phyloP scores from a whole-genome alignment of 2,797 vertebrate genomes.

The Acrossocheilus wenchowensis region DNA sequence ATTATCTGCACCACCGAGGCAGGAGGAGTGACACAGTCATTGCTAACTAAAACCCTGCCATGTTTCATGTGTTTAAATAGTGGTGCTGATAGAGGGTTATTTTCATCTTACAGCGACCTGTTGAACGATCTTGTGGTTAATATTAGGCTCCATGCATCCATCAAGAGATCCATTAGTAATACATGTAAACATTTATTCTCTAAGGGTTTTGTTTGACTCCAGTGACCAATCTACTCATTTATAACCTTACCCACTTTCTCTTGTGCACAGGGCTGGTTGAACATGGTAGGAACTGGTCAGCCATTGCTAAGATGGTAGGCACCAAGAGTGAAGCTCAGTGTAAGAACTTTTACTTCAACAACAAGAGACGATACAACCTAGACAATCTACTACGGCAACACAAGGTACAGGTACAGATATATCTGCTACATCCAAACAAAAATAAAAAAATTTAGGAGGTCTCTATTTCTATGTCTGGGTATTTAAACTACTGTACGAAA shows the following conservation, averaged over 20 bases:
- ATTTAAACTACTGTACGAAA: not conserved
- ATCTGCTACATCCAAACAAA: slow-evolving; percentile 2
- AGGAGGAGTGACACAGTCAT: not conserved
- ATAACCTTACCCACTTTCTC: slow-evolving; percentile 9
- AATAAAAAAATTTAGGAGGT: not conserved
- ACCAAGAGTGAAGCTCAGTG: slow-evolving; percentile 98
- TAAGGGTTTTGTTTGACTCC: not conserved
- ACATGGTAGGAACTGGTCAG: slow-evolving; percentile 97
- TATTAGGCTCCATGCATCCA: not conserved
- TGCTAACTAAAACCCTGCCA: slow-evolving; percentile 10
- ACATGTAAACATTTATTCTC: not conserved
- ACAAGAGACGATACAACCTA: slow-evolving; percentile 96
- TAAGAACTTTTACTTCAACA: slow-evolving; percentile 99
- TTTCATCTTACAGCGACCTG: not conserved
- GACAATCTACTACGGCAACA: slow-evolving; percentile 97
- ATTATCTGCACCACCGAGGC: slow-evolving; percentile 21
- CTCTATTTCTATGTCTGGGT: not conserved
- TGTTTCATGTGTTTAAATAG: not conserved
- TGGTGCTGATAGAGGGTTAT: not conserved
- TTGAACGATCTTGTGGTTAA: not conserved
- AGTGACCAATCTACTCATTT: not conserved
- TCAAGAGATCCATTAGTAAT: not conserved
- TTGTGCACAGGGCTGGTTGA: slow-evolving; percentile 87
- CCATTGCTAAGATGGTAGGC: slow-evolving; percentile 99
- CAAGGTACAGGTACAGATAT: slow-evolving; percentile 80